A percentile compares a stretch with the other conserved stretches of the same genome.
These are phyloP conservation scores for Brienomyrus brachyistius DNA, from an alignment of 2,113 vertebrate genomes.

Conservation along the genomic window DNA sequence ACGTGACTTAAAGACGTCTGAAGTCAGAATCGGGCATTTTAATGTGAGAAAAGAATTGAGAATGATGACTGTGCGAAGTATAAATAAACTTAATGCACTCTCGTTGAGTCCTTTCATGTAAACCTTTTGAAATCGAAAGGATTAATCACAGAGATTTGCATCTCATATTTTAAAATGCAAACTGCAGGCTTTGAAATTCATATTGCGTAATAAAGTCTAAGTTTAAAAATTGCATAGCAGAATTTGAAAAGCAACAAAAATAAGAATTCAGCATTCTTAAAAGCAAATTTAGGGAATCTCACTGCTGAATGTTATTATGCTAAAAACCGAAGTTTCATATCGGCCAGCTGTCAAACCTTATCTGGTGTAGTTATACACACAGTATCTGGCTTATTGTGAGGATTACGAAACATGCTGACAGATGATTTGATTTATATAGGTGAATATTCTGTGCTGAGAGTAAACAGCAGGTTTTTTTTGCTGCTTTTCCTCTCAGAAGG, in stretches of 20 bases:
- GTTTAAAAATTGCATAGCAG: not conserved
- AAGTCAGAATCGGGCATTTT: not conserved
- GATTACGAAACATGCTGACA: not conserved
- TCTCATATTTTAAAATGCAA: not conserved
- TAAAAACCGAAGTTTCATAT: not conserved
- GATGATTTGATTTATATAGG: not conserved
- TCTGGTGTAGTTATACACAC: not conserved
- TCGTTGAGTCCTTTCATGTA: not conserved
- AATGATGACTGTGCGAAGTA: not conserved
- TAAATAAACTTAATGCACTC: not conserved
- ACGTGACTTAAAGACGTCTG: not conserved
- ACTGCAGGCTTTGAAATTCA: not conserved
- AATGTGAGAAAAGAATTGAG: not conserved
- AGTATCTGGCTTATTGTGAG: not conserved
- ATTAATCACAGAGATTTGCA: not conserved
- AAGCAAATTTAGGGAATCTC: not conserved
- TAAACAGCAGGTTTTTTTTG: not conserved
- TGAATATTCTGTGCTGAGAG: not conserved
- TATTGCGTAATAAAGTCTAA: not conserved
- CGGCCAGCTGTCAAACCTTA: not conserved
- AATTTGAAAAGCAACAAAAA: not conserved
- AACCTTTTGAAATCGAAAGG: not conserved
- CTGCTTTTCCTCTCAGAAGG: conserved; percentile 8
- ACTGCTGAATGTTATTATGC: not conserved
- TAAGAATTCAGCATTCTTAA: not conserved